Percentiles rank a stretch among this genome's conserved stretches.
phyloP scores from a whole-genome alignment of 2,797 vertebrate species.

The Anas capensis region DNA sequence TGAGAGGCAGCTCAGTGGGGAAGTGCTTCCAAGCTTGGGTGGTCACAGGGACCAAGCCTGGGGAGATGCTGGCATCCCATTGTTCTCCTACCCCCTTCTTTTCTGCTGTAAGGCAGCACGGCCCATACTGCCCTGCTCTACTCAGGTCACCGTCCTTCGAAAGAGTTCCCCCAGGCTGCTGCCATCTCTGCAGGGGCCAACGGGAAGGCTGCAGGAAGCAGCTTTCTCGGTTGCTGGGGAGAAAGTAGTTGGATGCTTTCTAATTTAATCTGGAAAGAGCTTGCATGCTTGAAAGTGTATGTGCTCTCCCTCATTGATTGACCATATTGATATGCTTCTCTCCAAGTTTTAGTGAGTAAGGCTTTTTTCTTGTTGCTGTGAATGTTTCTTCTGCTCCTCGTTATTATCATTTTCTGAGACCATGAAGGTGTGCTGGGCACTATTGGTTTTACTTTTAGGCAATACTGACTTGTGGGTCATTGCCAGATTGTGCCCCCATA shows the following conservation, averaged over 20 bases:
- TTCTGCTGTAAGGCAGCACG: neutral
- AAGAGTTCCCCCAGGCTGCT: neutral
- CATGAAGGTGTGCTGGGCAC: fast-evolving
- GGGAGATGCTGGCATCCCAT: neutral
- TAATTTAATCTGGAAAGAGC: neutral
- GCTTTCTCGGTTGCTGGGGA: neutral
- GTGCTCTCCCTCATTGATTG: neutral
- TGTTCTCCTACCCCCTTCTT: fast-evolving
- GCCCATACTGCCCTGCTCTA: fast-evolving
- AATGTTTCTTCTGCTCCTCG: neutral
- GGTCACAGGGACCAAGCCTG: neutral
- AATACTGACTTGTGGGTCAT: fast-evolving
- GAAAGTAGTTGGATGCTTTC: neutral
- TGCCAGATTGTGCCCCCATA: neutral
- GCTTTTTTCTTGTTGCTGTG: neutral
- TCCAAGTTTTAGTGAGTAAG: neutral
- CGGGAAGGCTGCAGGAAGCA: neutral
- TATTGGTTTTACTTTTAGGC: neutral
- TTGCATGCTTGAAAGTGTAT: fast-evolving
- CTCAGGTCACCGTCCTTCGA: neutral
- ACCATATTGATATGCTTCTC: fast-evolving
- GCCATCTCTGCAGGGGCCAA: neutral
- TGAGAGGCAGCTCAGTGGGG: too few relatives aligned
- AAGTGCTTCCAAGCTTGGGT: neutral
- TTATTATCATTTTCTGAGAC: neutral